Conservation (phyloP, 1,140 invertebrate genomes). For the Adoxophyes honmai region DNA sequence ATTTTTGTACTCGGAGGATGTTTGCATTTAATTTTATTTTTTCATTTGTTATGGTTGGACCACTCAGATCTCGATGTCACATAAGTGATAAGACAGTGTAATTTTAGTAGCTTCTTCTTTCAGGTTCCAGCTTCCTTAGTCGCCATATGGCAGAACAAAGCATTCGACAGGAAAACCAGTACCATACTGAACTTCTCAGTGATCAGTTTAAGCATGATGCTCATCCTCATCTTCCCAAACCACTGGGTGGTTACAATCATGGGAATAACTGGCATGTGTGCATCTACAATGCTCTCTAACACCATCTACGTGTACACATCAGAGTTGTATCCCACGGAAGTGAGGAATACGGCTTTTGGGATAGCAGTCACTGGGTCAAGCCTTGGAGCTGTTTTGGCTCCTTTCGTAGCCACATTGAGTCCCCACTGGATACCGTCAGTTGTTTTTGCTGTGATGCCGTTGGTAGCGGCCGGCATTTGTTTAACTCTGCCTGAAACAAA, state of each 20-base stretch:
- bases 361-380: slow-evolving; percentile 31
- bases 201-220: slow-evolving; percentile 22
- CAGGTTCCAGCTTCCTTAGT: slow-evolving; percentile 24
- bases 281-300: slow-evolving; percentile 19
- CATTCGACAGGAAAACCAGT: slow-evolving; percentile 28
- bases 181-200: slow-evolving; percentile 15
- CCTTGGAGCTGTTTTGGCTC: slow-evolving; percentile 36
- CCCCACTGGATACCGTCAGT: slow-evolving; percentile 41
- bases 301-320: slow-evolving; percentile 30
- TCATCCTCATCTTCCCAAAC: slow-evolving; percentile 28
- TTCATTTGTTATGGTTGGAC: too few species aligned
- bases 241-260: slow-evolving; percentile 27
- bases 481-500: slow-evolving; percentile 44
- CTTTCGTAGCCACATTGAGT: slow-evolving; percentile 38
- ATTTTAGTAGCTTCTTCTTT: slow-evolving; percentile 9
- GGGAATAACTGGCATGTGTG: slow-evolving; percentile 28
- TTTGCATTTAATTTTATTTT: too few species aligned
- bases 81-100: too few species aligned
- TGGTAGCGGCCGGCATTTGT: slow-evolving; percentile 30
- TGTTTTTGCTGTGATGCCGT: slow-evolving; percentile 32
- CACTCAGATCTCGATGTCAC: too few species aligned
- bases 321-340: slow-evolving; percentile 40
- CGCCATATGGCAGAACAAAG: slow-evolving; percentile 28
- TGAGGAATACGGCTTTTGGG: slow-evolving; percentile 43
- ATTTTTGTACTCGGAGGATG: too few species aligned